phyloP scores from a whole-genome alignment of 2,113 vertebrate species.

The Puntigrus tetrazona region DNA sequence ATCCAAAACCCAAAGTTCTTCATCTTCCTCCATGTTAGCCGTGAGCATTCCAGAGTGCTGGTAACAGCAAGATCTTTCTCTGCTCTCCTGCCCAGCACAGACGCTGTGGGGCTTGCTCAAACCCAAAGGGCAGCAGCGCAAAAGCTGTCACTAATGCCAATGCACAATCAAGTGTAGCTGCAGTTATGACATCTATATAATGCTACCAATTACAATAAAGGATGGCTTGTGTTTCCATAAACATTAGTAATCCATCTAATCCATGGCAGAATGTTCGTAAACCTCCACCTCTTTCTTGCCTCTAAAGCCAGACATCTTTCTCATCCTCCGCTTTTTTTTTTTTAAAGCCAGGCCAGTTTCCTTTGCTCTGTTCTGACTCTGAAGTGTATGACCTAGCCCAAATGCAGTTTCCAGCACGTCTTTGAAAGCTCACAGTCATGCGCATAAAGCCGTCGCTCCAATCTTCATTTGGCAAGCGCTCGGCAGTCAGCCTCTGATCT shows the following conservation, averaged over 20 bases:
- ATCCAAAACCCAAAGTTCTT: not conserved
- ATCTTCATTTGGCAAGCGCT: slow-evolving; percentile 88
- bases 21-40: not conserved
- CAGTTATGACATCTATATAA: not conserved
- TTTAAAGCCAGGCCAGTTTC: slow-evolving; percentile 77
- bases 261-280: not conserved
- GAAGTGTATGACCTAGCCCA: slow-evolving; percentile 83
- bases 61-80: not conserved
- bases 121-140: not conserved
- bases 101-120: not conserved
- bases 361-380: slow-evolving; percentile 71
- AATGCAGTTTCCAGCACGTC: slow-evolving; percentile 80
- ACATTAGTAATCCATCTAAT: slow-evolving; percentile 17
- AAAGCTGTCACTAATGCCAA: not conserved
- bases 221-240: slow-evolving; percentile 8
- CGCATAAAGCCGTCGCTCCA: slow-evolving; percentile 78
- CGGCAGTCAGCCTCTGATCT: slow-evolving; percentile 89
- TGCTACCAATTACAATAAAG: not conserved
- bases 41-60: not conserved
- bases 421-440: slow-evolving; percentile 87
- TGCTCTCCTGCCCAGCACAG: not conserved
- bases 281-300: slow-evolving; percentile 19
- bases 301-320: slow-evolving; percentile 22
- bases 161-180: not conserved
- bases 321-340: slow-evolving; percentile 20